phyloP scores from a whole-genome alignment of 2,113 vertebrate species.

The Embiotoca jacksoni region DNA sequence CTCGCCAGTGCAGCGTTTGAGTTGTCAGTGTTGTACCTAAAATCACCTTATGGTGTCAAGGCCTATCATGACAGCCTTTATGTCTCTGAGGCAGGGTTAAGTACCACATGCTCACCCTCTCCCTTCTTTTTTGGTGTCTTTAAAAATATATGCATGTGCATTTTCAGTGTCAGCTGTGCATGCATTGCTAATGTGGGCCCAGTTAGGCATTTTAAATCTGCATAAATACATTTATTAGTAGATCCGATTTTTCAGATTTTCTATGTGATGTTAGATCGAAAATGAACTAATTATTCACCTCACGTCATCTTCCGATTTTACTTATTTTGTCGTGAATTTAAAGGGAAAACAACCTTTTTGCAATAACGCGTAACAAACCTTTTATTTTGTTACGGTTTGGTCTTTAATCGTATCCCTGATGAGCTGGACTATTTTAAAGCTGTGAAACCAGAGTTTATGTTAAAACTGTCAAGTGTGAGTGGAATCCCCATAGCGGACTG shows the following conservation, averaged over 20 bases:
- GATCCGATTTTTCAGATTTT: not conserved
- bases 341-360: not conserved
- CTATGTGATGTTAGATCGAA: not conserved
- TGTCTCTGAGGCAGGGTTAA: conserved; percentile 42
- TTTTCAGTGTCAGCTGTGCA: not conserved
- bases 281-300: not conserved
- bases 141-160: conserved; percentile 17
- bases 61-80: conserved; percentile 28
- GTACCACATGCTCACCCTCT: conserved; percentile 6
- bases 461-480: not conserved
- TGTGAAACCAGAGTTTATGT: not conserved
- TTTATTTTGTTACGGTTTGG: not conserved
- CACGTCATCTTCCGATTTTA: not conserved
- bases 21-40: conserved; percentile 34
- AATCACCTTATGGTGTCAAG: conserved; percentile 31
- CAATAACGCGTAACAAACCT: not conserved
- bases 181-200: not conserved
- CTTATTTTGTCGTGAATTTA: not conserved
- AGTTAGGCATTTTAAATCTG: not conserved
- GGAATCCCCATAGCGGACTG: conserved; percentile 28
- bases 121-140: not conserved
- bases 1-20: conserved; percentile 41
- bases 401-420: conserved; percentile 8
- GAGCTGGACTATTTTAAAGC: not conserved
- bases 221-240: not conserved